Conservation (phyloP, 2,797 vertebrate genomes). For the Phrynocephalus forsythii region DNA sequence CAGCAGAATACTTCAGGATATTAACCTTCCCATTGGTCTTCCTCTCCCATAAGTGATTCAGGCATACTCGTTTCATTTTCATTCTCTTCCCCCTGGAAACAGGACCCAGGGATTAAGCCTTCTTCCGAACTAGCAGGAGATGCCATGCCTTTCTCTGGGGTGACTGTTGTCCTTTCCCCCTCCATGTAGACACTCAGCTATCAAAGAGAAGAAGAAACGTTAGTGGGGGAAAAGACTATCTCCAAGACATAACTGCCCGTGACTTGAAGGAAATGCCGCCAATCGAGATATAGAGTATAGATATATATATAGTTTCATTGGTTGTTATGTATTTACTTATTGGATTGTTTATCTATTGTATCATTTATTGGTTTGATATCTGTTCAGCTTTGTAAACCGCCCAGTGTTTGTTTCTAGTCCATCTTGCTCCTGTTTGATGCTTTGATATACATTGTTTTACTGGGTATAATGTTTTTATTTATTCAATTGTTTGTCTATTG, state of each 20-base stretch:
- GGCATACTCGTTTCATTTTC: not conserved
- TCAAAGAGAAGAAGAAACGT: conserved; percentile 11
- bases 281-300: no score
- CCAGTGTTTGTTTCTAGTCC: no score
- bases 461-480: no score
- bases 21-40: conserved; percentile 49
- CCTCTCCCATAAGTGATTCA: not conserved
- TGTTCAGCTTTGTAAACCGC: no score
- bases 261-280: not conserved
- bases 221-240: not conserved
- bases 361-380: no score
- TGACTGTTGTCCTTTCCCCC: not conserved
- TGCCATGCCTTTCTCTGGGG: conserved; percentile 14
- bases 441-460: no score
- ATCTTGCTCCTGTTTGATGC: no score
- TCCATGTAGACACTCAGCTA: conserved; percentile 31
- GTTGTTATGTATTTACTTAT: no score
- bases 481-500: no score
- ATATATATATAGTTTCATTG: no score
- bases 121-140: not conserved
- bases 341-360: no score
- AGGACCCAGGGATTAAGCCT: not conserved
- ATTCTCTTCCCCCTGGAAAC: not conserved
- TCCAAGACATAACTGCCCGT: not conserved
- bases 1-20: not conserved